Base-by-base conservation (phyloP, 2,888 invertebrate species). In the Trissoscelio sp. region DNA sequence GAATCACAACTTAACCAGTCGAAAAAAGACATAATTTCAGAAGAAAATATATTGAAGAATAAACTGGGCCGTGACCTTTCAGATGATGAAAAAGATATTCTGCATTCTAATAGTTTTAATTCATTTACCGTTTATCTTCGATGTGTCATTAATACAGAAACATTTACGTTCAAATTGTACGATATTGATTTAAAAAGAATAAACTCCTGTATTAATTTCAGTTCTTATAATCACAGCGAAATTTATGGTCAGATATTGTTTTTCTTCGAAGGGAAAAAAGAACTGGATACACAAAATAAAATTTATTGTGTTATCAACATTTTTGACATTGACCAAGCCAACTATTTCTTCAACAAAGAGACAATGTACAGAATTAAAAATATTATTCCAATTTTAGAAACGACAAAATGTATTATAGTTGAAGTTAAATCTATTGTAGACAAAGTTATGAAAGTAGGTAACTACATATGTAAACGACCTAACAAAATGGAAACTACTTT, bases 231-330 rank as follows among this genome's bases (percentile, higher is more conserved):
- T 31, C 11, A n/a, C 3, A 12, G 24, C 1, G 39, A 72, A 60
- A 53, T 37, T 14, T 73, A 53, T 55, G 73, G 73, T 5, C 31
- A 73, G 42, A 64, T 73, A 16, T 53, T 64, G 6, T 64, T 64
- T 48, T 74, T 74, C 34, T 74, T 74, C 55, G 14, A 46, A 12
- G 74, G 57, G n/a, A 64, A 28, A 39, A 51, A 12, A 11, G 12
- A 37, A n/a, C 37, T 31, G 16, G 44, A 64, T 55, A 12, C 2
- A 22, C 37, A 66, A 28, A 0, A 37, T 24, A 42, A 75, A 58
- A 58, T 14, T 14, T 75, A 67, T 44, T 75, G 75, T 14, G 58
- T 55, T n/a, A 6, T 75, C 22, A 67, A 48, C 11, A n/a, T n/a
- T 58, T 75, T 28, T 67, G 0, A 37, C 66, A 12, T 58, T 14